phyloP scores from a whole-genome alignment of 2,113 vertebrate genomes.

The Microcebus ravelobensis region DNA sequence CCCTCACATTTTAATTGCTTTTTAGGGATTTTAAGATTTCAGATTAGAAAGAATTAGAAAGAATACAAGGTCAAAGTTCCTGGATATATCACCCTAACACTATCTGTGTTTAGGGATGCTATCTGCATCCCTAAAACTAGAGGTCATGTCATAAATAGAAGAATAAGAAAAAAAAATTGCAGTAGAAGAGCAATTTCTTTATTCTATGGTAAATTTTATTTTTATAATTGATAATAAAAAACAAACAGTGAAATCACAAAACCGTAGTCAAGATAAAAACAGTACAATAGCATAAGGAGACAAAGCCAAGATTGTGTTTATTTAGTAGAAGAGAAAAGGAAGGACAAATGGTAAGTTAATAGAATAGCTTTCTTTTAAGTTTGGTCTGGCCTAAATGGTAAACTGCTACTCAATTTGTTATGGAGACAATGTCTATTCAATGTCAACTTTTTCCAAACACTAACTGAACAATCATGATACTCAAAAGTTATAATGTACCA shows the following conservation, averaged over 20 bases:
- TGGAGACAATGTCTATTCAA: neutral
- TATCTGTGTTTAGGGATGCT: no score
- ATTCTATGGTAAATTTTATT: neutral
- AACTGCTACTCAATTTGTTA: neutral
- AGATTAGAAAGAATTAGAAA: neutral
- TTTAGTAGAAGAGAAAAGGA: neutral
- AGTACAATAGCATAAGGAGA: neutral
- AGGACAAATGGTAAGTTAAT: neutral
- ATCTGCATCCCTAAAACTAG: neutral
- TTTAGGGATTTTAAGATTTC: neutral
- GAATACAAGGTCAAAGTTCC: neutral
- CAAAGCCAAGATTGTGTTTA: neutral
- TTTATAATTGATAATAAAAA: neutral
- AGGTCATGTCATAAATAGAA: neutral
- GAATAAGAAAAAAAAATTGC: neutral
- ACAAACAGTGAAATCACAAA: neutral
- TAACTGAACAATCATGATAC: neutral
- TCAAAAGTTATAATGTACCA: neutral
- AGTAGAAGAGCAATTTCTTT: neutral
- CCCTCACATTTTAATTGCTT: neutral
- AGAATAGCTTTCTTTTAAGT: neutral
- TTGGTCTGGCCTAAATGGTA: neutral
- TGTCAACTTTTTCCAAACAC: neutral
- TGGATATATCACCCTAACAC: rapidly evolving
- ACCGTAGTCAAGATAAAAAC: neutral